Conservation (phyloP, 2,797 vertebrate species). For the Eremophila alpestris region DNA sequence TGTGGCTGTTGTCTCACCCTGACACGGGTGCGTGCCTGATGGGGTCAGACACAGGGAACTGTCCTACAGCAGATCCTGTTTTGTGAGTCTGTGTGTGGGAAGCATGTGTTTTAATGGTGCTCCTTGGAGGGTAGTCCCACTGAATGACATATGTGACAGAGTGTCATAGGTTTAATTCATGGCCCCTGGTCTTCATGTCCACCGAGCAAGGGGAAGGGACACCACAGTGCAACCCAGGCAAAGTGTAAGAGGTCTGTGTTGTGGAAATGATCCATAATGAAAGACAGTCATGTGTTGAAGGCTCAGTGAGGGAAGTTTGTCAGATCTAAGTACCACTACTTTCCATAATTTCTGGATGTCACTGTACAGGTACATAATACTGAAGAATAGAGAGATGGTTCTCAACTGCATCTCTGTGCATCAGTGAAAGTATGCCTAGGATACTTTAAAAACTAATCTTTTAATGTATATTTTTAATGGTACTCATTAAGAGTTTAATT, state of each 20-base stretch:
- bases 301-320: background rate
- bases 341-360: background rate
- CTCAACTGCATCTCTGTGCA: background rate
- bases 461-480: background rate
- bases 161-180: background rate
- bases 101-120: background rate
- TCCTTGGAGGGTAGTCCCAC: background rate
- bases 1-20: background rate
- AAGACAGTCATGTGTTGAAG: background rate
- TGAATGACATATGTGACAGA: background rate
- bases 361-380: background rate
- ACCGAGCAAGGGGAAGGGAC: background rate
- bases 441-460: background rate
- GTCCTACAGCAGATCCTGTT: rapidly evolving
- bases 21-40: rapidly evolving
- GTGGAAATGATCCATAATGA: background rate
- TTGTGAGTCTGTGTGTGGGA: rapidly evolving
- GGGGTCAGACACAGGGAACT: background rate
- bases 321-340: background rate
- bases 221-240: background rate
- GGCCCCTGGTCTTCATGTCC: background rate
- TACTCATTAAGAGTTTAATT: background rate
- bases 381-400: background rate
- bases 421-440: background rate
- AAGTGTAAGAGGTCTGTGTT: background rate